Conservation (phyloP, 2,888 invertebrate species). For the Dromius quadrimaculatus region DNA sequence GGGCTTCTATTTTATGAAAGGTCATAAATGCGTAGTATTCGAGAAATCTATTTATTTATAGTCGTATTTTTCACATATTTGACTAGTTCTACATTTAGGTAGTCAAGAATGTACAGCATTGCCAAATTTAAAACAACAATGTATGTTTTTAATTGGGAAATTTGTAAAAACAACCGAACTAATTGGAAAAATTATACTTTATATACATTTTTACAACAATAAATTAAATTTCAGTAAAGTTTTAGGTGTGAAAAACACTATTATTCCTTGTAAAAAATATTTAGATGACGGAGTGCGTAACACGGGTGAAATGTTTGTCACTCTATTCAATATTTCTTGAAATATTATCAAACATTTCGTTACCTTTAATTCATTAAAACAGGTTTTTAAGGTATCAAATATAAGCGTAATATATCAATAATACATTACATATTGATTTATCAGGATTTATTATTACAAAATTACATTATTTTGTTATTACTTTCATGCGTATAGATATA, state of each 20-base stretch:
- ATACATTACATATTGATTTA: too few relatives aligned
- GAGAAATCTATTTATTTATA: constrained; percentile 54
- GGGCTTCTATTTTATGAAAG: constrained; percentile 38
- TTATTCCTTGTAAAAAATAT: constrained; percentile 19
- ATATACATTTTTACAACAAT: background rate
- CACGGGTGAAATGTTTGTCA: constrained; percentile 60
- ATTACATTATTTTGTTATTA: background rate
- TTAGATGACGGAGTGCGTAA: constrained; percentile 60
- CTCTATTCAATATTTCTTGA: constrained; percentile 46
- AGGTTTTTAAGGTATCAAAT: too few relatives aligned
- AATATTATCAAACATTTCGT: too few relatives aligned
- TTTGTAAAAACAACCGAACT: background rate
- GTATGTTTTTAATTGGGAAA: constrained; percentile 47
- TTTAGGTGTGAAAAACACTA: constrained; percentile 12
- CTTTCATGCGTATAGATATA: background rate
- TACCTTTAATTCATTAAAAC: too few relatives aligned
- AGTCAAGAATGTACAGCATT: constrained; percentile 62
- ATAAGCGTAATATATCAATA: too few relatives aligned
- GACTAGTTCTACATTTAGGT: constrained; percentile 57
- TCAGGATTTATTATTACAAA: background rate
- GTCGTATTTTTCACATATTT: constrained; percentile 56
- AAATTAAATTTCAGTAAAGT: constrained; percentile 13
- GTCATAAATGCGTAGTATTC: constrained; percentile 49
- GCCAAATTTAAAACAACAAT: constrained; percentile 59
- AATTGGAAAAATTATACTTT: constrained; percentile 17